A percentile compares a stretch with the other conserved stretches of the same genome.
Evolutionary conservation across 2,113 vertebrate species (phyloP).

Genomic region (Dasyornis broadbenti): DNA sequence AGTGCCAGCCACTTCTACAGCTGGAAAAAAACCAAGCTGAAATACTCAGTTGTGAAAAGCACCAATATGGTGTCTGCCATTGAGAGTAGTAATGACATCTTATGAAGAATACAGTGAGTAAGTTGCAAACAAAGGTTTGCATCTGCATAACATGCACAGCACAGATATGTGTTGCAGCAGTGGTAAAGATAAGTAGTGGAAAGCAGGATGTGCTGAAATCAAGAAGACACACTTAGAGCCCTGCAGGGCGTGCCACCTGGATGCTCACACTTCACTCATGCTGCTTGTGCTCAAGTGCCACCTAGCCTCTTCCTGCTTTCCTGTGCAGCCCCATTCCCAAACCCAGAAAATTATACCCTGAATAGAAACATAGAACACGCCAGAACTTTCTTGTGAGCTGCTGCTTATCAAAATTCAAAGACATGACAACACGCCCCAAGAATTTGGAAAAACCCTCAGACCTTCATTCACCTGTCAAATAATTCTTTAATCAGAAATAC

Average conservation of each 20-base stretch:
- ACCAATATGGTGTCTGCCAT: not conserved
- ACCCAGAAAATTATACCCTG: not conserved
- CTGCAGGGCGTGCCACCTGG: not conserved
- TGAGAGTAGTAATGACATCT: not conserved
- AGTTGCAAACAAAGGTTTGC: not conserved
- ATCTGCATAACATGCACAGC: not conserved
- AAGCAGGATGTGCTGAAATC: not conserved
- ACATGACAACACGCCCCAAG: not conserved
- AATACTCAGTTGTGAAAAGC: not conserved
- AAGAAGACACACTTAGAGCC: not conserved
- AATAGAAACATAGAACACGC: not conserved
- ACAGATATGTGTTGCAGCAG: not conserved
- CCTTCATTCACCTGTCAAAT: not conserved
- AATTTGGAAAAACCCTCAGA: not conserved
- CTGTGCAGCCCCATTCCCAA: not conserved
- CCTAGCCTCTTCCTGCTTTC: not conserved
- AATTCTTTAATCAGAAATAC: not conserved
- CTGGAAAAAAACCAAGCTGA: not conserved
- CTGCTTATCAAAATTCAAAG: not conserved
- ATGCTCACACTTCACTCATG: not conserved
- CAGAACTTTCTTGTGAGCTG: not conserved
- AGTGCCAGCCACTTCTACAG: not conserved
- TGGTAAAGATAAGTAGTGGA: fast-evolving
- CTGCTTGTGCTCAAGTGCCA: not conserved
- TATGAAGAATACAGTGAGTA: not conserved